A percentile compares a stretch with the other conserved stretches of the same genome.
Evolutionary conservation across 1,140 invertebrate species (phyloP).

Genomic region (Drosophila varians): DNA sequence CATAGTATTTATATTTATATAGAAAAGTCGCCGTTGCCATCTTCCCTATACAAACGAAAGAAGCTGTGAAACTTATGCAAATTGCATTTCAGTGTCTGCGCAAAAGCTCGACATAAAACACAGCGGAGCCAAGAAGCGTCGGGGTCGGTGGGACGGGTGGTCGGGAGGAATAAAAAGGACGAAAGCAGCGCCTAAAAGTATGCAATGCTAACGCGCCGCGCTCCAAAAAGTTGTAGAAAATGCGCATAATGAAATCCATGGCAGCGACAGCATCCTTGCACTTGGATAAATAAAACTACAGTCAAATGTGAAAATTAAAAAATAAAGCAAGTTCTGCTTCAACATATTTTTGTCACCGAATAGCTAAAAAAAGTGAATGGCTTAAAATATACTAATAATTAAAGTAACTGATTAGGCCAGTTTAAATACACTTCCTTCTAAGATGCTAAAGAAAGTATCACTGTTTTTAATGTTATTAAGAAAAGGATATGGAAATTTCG

Average conservation of each 20-base stretch:
- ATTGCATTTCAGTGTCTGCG: conserved; percentile 81
- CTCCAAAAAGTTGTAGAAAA: conserved; percentile 72
- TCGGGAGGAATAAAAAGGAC: too few relatives aligned
- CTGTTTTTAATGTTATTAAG: neutral
- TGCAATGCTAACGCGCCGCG: conserved; percentile 72
- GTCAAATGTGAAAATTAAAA: neutral
- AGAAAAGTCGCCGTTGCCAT: conserved; percentile 50
- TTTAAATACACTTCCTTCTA: too few relatives aligned
- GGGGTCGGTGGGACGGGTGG: too few relatives aligned
- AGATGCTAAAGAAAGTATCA: neutral
- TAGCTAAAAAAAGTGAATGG: neutral
- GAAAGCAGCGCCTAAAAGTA: conserved; percentile 67
- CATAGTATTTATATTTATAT: conserved; percentile 81
- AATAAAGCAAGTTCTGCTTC: neutral
- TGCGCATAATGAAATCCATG: conserved; percentile 81
- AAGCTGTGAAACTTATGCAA: conserved; percentile 82
- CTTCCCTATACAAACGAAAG: conserved; percentile 71
- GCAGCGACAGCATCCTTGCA: conserved; percentile 37
- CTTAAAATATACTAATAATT: too few relatives aligned
- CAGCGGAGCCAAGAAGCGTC: conserved; percentile 17
- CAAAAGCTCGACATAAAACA: conserved; percentile 70
- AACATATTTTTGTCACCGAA: too few relatives aligned
- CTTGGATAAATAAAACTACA: conserved; percentile 3
- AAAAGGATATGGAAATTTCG: too few relatives aligned
- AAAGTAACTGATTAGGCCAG: neutral